Percentiles rank a stretch among this genome's conserved stretches.
Evolutionary conservation across 2,888 invertebrate species (phyloP).

Genomic region (Nephrotoma appendiculata): DNA sequence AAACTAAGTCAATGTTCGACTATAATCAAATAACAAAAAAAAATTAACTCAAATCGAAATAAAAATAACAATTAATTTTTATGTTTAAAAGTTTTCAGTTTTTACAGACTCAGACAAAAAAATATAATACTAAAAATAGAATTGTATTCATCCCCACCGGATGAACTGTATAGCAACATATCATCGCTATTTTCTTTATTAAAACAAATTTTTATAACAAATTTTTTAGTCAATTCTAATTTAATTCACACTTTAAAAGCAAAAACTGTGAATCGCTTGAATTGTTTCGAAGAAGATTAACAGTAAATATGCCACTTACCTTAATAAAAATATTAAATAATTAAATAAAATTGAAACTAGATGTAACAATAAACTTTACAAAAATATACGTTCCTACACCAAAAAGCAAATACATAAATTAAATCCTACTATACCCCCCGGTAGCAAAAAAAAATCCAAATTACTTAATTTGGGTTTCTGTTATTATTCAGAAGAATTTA

Average conservation of each 20-base stretch:
- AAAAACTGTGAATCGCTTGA: background rate
- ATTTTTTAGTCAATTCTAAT: background rate
- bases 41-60: too few species aligned
- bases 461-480: background rate
- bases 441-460: background rate
- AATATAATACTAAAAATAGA: background rate
- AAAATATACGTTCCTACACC: background rate
- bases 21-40: too few species aligned
- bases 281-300: background rate
- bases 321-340: background rate
- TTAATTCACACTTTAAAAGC: background rate
- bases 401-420: background rate
- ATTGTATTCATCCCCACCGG: background rate
- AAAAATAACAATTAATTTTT: too few species aligned
- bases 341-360: background rate
- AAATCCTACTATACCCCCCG: background rate
- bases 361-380: background rate
- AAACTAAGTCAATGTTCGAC: too few species aligned
- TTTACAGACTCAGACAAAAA: background rate
- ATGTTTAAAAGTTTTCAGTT: too few species aligned
- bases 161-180: background rate
- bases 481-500: background rate
- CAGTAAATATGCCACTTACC: background rate
- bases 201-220: background rate
- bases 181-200: background rate